These are phyloP conservation scores for Calameuta pallipes DNA, from an alignment of 2,888 invertebrate genomes.

Conservation along the genomic window DNA sequence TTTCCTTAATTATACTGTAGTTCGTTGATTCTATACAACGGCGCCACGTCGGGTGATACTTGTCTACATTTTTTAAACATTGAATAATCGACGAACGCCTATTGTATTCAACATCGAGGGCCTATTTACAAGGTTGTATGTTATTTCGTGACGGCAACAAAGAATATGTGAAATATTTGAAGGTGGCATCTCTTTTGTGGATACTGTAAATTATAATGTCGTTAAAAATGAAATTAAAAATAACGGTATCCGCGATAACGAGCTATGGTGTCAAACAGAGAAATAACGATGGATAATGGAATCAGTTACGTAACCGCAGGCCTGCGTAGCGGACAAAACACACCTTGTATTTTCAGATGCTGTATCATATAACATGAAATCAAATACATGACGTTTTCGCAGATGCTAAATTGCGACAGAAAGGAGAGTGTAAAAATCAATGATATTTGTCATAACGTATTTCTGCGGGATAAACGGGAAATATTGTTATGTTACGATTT, in stretches of 20 bases:
- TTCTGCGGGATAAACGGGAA: not conserved
- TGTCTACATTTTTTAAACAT: conserved; percentile 21
- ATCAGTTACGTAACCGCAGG: not conserved
- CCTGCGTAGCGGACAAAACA: not conserved
- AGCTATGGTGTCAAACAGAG: not conserved
- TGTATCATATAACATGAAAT: not conserved
- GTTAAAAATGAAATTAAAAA: not conserved
- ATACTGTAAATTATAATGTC: not conserved
- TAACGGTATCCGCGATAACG: not conserved
- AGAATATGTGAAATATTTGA: conserved; percentile 3
- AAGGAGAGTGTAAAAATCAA: not conserved
- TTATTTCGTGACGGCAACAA: conserved; percentile 15
- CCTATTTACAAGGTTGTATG: conserved; percentile 31
- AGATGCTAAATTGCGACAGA: not conserved
- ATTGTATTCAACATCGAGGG: conserved; percentile 23
- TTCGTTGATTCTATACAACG: not conserved
- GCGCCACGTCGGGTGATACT: not conserved
- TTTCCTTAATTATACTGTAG: not conserved
- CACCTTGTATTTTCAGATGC: not conserved
- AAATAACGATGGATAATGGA: not conserved
- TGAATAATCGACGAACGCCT: conserved; percentile 42
- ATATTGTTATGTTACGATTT: too few species aligned
- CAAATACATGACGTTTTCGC: not conserved
- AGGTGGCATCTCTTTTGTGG: not conserved
- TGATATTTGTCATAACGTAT: not conserved